Conservation (phyloP, 2,797 vertebrate genomes). For the Malacoraja senta region DNA sequence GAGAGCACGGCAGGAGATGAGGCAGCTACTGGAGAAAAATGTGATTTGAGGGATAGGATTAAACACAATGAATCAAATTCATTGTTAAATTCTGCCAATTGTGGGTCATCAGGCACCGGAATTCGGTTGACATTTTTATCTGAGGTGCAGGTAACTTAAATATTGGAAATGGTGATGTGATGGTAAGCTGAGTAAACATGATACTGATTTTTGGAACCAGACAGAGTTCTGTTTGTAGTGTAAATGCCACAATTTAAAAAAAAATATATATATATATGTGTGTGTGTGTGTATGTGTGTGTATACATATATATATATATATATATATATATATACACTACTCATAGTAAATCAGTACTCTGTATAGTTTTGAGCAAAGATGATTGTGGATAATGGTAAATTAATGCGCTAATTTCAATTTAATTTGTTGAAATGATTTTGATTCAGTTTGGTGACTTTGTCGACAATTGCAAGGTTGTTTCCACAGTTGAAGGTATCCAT, state of each 20-base stretch:
- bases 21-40: too few relatives aligned
- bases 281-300: too few relatives aligned
- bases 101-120: neutral
- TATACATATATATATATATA: too few relatives aligned
- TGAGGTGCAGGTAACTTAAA: neutral
- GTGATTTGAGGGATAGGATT: too few relatives aligned
- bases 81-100: neutral
- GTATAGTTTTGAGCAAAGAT: neutral
- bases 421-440: neutral
- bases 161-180: neutral
- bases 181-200: neutral
- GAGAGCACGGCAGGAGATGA: too few relatives aligned
- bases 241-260: too few relatives aligned
- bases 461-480: too few relatives aligned
- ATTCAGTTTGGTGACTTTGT: neutral
- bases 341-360: neutral
- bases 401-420: neutral
- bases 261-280: too few relatives aligned
- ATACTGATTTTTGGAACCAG: neutral
- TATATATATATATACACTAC: too few relatives aligned
- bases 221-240: too few relatives aligned
- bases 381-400: neutral
- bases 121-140: neutral
- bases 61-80: neutral
- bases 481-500: too few relatives aligned